Evolutionary conservation across 2,113 vertebrate genomes (phyloP).

Genomic region (Pogona vitticeps): DNA sequence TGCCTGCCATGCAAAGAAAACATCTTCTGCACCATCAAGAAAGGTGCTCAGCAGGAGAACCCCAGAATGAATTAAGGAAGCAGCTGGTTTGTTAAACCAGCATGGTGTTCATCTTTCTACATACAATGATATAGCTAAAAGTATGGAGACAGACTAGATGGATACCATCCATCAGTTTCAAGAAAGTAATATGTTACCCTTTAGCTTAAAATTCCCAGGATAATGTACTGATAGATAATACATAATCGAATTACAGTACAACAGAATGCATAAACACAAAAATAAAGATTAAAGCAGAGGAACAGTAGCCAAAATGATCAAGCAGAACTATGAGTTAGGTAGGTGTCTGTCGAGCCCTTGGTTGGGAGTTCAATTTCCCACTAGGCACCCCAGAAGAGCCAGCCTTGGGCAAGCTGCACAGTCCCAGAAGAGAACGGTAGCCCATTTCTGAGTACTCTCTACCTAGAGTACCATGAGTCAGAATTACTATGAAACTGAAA

Average conservation of each 20-base stretch:
- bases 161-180: background rate
- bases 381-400: too few species aligned
- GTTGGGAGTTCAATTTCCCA: too few species aligned
- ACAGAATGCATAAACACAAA: background rate
- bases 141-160: background rate
- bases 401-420: too few species aligned
- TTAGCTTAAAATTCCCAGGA: background rate
- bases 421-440: too few species aligned
- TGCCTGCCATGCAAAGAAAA: background rate
- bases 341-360: too few species aligned
- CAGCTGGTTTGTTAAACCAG: background rate
- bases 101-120: background rate
- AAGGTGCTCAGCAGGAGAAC: background rate
- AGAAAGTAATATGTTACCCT: background rate
- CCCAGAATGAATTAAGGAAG: background rate
- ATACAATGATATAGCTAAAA: background rate
- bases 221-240: background rate
- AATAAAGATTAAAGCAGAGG: background rate
- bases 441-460: too few species aligned
- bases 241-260: background rate
- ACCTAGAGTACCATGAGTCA: too few species aligned
- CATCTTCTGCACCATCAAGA: background rate
- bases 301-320: background rate
- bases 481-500: background rate
- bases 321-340: background rate